Evolutionary conservation across 2,113 vertebrate species (phyloP).

Genomic region (Polyodon spathula): DNA sequence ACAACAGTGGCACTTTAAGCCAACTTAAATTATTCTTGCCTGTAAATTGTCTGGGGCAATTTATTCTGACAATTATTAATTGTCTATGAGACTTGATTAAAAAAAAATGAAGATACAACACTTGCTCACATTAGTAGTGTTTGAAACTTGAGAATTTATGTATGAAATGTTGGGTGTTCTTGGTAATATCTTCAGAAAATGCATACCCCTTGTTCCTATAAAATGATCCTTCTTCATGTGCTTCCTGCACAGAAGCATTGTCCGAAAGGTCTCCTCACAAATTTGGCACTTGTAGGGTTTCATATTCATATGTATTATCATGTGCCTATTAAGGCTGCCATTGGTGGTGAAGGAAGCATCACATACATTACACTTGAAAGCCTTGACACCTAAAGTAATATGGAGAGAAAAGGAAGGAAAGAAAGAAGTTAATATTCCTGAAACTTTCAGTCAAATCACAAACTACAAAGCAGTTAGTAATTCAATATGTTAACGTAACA

Average conservation of each 20-base stretch:
- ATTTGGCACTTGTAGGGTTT: constrained; percentile 87
- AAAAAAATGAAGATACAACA: too few species aligned
- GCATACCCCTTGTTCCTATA: constrained; percentile 58
- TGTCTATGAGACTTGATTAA: too few species aligned
- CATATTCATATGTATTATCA: constrained; percentile 79
- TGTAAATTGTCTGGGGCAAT: too few species aligned
- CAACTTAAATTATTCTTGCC: too few species aligned
- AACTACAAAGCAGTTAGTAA: not conserved
- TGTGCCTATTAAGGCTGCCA: constrained; percentile 91
- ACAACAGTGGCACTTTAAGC: too few species aligned
- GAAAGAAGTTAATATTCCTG: not conserved
- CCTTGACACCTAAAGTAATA: constrained; percentile 71
- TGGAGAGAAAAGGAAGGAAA: not conserved
- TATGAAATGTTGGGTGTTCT: too few species aligned
- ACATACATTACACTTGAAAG: constrained; percentile 84
- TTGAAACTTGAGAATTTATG: too few species aligned
- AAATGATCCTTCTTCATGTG: constrained; percentile 88
- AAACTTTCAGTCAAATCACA: not conserved
- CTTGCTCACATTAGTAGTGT: too few species aligned
- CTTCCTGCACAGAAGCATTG: constrained; percentile 78
- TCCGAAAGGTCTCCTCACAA: constrained; percentile 87
- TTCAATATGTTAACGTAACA: too few species aligned
- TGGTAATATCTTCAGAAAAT: not conserved
- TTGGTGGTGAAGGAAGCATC: constrained; percentile 90
- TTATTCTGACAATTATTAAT: too few species aligned